phyloP scores from a whole-genome alignment of 2,113 vertebrate genomes.

The Sinocyclocheilus anshuiensis region DNA sequence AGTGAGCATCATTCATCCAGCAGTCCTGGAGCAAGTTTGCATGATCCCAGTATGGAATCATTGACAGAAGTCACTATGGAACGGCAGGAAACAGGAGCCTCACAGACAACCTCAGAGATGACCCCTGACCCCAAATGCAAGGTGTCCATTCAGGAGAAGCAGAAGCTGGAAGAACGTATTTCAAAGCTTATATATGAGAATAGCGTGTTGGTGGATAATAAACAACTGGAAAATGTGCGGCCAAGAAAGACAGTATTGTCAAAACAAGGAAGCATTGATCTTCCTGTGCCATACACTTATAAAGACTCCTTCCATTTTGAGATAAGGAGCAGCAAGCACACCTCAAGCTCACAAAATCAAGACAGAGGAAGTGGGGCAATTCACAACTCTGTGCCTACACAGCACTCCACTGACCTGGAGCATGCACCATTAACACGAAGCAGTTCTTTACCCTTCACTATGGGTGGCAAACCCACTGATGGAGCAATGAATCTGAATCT shows the following conservation, averaged over 20 bases:
- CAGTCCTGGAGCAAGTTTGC: constrained; percentile 76
- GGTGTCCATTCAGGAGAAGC: constrained; percentile 77
- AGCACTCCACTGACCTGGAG: constrained; percentile 77
- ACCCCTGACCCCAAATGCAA: constrained; percentile 50
- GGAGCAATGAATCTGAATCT: constrained; percentile 55
- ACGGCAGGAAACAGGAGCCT: constrained; percentile 25
- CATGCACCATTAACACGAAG: constrained; percentile 85
- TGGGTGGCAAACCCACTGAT: constrained; percentile 68
- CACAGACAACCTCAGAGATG: constrained; percentile 48
- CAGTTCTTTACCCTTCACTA: constrained; percentile 86
- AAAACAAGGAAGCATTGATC: constrained; percentile 94
- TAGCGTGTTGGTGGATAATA: constrained; percentile 87
- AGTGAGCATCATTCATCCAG: constrained; percentile 78
- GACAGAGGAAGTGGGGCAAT: constrained; percentile 72
- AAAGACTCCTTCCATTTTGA: constrained; percentile 98
- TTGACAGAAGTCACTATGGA: constrained; percentile 69
- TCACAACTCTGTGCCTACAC: constrained; percentile 87
- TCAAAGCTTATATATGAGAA: constrained; percentile 92
- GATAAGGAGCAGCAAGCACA: constrained; percentile 78
- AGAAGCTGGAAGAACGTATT: constrained; percentile 88
- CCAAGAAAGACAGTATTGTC: constrained; percentile 90
- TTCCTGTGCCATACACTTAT: constrained; percentile 93
- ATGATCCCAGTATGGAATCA: constrained; percentile 76
- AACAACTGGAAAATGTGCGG: constrained; percentile 86
- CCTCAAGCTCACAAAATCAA: constrained; percentile 66